Evolutionary conservation across 2,888 invertebrate genomes (phyloP), one percentile per base, ranked within the genome.

Genomic region (Tetragonula carbonaria): DNA sequence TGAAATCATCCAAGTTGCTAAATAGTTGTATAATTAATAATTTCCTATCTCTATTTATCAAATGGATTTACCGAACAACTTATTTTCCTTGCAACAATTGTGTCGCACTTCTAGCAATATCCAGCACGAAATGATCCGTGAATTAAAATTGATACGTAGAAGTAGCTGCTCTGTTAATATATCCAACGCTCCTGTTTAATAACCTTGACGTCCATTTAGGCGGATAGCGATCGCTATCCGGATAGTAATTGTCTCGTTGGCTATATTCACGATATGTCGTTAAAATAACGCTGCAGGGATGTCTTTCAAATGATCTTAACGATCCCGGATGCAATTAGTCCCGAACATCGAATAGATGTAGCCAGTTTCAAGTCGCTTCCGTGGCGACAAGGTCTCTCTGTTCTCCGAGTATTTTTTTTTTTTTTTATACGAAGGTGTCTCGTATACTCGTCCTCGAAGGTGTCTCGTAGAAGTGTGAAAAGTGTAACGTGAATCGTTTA

Each of bases 241-340:
- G 45, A 45, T 45, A 28, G 73, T 55, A 77, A 83, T 84, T 77
- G 63, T 68, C 59, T 50, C 72, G 55, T 33, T 23, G 33, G 21
- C 13, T 53, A 63, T 68, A 38, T 65, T 81, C 76, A 23, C 62
- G 55, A 73, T 59, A 62, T 65, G 2, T 51, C 74, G 13, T 4
- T 21, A n/a, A 45, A 2, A 14, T n/a, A 23, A 63, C 38, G 28
- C 70, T 45, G 23, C 78, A 6, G 14, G 18, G n/a, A 66, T 74
- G 45, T 57, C 71, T 79, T 65, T 68, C 59, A 50, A 57, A 45
- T n/a, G 45, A 55, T 62, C 71, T 70, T 73, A 80, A 84, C 14
- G 80, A 85, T 80, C 74, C 81, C 81, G 85, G 85, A 81, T 75
- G 55, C 66, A 78, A 80, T 86, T 81, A 85, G 38, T 21, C 38